phyloP scores from a whole-genome alignment of 2,113 vertebrate species.

The Prinia subflava region DNA sequence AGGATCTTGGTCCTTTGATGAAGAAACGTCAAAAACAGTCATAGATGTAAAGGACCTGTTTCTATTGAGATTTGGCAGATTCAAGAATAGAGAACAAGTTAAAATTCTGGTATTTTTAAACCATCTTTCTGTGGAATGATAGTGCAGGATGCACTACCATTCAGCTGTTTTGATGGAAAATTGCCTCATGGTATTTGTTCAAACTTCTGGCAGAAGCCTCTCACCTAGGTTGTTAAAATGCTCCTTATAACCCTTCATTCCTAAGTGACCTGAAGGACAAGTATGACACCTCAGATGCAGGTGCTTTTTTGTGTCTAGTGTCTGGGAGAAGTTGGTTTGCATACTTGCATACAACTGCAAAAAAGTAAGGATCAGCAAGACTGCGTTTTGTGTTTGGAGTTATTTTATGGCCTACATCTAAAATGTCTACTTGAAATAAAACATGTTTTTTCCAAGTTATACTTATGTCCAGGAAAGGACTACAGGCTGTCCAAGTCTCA shows the following conservation, averaged over 20 bases:
- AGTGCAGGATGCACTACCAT: rapidly evolving
- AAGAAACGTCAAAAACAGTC: background rate
- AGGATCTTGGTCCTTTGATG: background rate
- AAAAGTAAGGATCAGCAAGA: background rate
- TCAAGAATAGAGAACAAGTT: background rate
- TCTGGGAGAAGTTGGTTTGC: background rate
- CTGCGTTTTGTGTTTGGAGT: background rate
- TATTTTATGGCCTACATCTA: background rate
- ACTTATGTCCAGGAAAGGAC: background rate
- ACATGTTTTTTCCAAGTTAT: background rate
- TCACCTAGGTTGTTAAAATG: background rate
- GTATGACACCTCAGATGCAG: background rate
- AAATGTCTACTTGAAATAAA: background rate
- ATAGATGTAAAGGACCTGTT: background rate
- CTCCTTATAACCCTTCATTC: background rate
- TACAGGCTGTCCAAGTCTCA: background rate
- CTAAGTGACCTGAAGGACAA: background rate
- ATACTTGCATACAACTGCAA: background rate
- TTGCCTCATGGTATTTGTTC: background rate
- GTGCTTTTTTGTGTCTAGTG: background rate
- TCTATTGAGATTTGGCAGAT: background rate
- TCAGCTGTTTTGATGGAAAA: background rate
- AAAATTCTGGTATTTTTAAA: background rate
- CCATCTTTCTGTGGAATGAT: background rate
- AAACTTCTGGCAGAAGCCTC: background rate